These are phyloP conservation scores for Lethocerus indicus DNA, from an alignment of 1,140 invertebrate species.

Conservation along the genomic window DNA sequence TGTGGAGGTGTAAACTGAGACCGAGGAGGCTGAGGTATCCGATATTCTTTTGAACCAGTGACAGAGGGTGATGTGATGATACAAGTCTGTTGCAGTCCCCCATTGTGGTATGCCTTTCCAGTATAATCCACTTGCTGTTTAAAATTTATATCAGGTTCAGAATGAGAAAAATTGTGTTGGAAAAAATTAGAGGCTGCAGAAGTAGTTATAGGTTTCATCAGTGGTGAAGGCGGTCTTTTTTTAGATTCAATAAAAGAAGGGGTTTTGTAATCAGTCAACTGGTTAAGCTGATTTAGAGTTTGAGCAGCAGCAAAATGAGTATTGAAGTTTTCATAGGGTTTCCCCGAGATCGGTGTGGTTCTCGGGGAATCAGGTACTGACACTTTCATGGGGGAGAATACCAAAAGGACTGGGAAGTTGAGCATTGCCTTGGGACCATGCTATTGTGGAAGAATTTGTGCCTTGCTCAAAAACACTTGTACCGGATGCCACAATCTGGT, in stretches of 20 bases:
- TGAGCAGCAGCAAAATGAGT: slow-evolving; percentile 43
- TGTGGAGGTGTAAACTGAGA: slow-evolving; percentile 9
- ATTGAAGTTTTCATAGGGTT: slow-evolving; percentile 43
- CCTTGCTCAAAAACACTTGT: slow-evolving; percentile 42
- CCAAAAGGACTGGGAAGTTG: slow-evolving; percentile 53
- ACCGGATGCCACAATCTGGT: slow-evolving; percentile 31
- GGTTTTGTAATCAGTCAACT: slow-evolving; percentile 20
- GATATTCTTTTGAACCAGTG: slow-evolving; percentile 30
- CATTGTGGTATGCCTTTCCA: neutral
- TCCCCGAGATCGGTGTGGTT: slow-evolving; percentile 25
- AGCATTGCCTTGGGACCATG: slow-evolving; percentile 38
- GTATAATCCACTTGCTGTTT: neutral
- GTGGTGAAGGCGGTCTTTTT: slow-evolving; percentile 26
- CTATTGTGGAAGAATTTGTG: slow-evolving; percentile 31
- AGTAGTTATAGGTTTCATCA: slow-evolving; percentile 5
- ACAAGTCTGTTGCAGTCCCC: neutral
- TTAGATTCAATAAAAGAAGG: slow-evolving; percentile 9
- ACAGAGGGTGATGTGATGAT: neutral
- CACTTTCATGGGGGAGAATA: slow-evolving; percentile 56
- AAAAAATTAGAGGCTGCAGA: slow-evolving; percentile 4
- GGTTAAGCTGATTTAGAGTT: slow-evolving; percentile 41
- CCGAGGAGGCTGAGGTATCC: slow-evolving; percentile 29
- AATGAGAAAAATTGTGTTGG: neutral
- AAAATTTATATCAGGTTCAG: neutral
- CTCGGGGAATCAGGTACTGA: slow-evolving; percentile 18